Percentiles rank a stretch among this genome's conserved stretches.
Evolutionary conservation across 2,888 invertebrate genomes (phyloP).

Genomic region (Leptinotarsa tumamoca): DNA sequence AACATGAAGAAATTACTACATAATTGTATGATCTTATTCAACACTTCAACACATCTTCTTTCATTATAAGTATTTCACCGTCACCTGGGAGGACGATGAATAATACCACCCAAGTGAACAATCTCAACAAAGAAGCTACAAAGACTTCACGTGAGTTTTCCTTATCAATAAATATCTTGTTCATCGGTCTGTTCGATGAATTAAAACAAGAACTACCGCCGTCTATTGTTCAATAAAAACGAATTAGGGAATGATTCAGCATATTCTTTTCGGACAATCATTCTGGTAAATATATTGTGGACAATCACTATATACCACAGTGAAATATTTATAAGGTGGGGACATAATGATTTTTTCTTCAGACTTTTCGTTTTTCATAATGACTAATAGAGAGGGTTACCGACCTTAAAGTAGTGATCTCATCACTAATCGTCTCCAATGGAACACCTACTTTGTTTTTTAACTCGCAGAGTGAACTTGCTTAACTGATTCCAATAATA

Average conservation of each 20-base stretch:
- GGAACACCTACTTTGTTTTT: no score
- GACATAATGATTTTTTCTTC: no score
- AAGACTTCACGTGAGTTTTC: constrained; percentile 8
- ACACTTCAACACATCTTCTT: no score
- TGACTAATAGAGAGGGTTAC: no score
- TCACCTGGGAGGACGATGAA: background rate
- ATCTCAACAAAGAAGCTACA: background rate
- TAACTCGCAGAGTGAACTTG: no score
- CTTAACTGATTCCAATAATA: no score
- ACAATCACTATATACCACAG: background rate
- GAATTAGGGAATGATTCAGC: constrained; percentile 33
- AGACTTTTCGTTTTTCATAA: no score
- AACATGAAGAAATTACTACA: no score
- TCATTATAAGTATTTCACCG: no score
- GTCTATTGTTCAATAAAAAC: constrained; percentile 30
- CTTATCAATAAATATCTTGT: constrained; percentile 3
- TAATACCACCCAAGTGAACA: constrained; percentile 1
- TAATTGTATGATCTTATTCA: no score
- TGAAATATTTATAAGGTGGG: background rate
- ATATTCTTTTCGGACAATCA: constrained; percentile 10
- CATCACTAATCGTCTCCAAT: no score
- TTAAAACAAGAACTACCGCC: constrained; percentile 39
- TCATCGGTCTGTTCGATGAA: constrained; percentile 31
- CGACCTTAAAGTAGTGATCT: no score
- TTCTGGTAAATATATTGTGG: constrained; percentile 1